A percentile compares a stretch with the other conserved stretches of the same genome.
Conservation (phyloP, 2,888 invertebrate genomes). For the Platerodrilus igneus region DNA sequence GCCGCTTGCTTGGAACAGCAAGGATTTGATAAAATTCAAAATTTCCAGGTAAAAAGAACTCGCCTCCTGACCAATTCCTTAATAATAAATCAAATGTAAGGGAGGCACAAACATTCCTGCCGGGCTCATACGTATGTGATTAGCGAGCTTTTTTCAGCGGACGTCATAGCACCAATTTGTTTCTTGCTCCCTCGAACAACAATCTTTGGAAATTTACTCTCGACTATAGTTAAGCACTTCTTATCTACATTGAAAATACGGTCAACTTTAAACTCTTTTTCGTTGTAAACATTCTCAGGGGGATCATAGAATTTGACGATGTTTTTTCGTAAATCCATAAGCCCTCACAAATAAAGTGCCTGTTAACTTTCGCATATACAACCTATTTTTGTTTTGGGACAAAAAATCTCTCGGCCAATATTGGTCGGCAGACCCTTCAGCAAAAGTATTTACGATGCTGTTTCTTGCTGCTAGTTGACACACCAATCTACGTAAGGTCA, state of each 20-base stretch:
- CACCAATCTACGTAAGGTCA: slow-evolving; percentile 29
- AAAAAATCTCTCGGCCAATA: slow-evolving; percentile 27
- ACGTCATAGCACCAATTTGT: too few species aligned
- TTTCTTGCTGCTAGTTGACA: slow-evolving; percentile 28
- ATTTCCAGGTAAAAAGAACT: too few species aligned
- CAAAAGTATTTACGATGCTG: slow-evolving; percentile 21
- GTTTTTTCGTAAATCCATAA: slow-evolving; percentile 22
- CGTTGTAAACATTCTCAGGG: slow-evolving; percentile 25
- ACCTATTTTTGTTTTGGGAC: slow-evolving; percentile 19
- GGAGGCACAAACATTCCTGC: too few species aligned
- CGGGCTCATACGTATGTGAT: too few species aligned
- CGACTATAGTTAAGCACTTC: slow-evolving; percentile 40
- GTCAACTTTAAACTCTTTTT: slow-evolving; percentile 23
- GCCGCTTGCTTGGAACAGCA: too few species aligned
- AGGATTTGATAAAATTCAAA: too few species aligned
- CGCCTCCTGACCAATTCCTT: too few species aligned
- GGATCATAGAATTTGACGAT: slow-evolving; percentile 27
- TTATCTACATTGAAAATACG: slow-evolving; percentile 40
- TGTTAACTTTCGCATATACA: slow-evolving; percentile 26
- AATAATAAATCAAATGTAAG: too few species aligned
- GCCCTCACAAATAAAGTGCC: slow-evolving; percentile 26
- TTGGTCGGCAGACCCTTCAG: too few species aligned
- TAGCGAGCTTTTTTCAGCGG: too few species aligned
- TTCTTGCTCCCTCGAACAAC: too few species aligned
- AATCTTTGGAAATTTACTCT: too few species aligned